phyloP scores from a whole-genome alignment of 2,797 vertebrate genomes.

The Vireo griseus region DNA sequence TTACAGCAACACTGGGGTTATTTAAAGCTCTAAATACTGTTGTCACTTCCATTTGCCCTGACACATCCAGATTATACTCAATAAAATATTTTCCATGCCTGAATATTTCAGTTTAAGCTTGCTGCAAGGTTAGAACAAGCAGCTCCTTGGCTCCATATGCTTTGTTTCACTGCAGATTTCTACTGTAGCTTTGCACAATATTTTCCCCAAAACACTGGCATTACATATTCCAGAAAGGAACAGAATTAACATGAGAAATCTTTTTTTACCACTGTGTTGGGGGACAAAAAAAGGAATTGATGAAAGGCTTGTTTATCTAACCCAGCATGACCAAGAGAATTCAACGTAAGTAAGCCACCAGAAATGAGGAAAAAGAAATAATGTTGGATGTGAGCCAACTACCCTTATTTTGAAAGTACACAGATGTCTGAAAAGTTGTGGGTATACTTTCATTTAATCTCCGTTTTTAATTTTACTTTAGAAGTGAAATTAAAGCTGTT shows the following conservation, averaged over 20 bases:
- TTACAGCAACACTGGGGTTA: conserved; percentile 17
- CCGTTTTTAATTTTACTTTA: neutral
- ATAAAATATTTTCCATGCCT: neutral
- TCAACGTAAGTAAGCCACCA: neutral
- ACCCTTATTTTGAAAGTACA: neutral
- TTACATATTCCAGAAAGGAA: neutral
- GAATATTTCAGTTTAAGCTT: neutral
- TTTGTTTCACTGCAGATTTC: neutral
- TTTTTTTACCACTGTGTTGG: neutral
- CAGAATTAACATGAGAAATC: neutral
- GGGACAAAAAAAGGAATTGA: accelerated
- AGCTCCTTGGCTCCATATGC: neutral
- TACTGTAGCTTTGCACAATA: neutral
- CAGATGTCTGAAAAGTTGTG: neutral
- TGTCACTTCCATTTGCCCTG: neutral
- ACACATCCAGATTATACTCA: neutral
- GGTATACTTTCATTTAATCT: neutral
- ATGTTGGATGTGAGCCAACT: neutral
- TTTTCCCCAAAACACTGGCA: neutral
- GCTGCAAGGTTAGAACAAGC: neutral
- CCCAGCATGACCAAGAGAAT: neutral
- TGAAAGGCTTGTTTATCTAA: neutral
- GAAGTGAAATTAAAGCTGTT: neutral
- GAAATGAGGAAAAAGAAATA: neutral
- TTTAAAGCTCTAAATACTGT: neutral